These are phyloP conservation scores for Drosophila fulvimacula DNA, from an alignment of 2,888 invertebrate genomes.

Conservation along the genomic window DNA sequence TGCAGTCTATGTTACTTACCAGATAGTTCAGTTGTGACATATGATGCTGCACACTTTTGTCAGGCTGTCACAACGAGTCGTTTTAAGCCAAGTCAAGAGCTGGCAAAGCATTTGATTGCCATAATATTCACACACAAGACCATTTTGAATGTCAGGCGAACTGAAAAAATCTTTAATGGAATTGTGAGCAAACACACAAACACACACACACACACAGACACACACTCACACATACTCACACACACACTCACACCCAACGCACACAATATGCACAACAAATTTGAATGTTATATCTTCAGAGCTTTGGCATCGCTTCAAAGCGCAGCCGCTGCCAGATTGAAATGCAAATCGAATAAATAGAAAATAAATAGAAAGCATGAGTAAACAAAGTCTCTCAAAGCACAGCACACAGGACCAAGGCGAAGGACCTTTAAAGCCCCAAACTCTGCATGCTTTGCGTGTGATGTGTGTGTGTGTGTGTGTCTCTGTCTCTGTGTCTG, in stretches of 20 bases:
- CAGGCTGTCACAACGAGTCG: slow-evolving; percentile 3
- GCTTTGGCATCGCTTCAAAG: slow-evolving; percentile 46
- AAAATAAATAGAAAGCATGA: slow-evolving; percentile 73
- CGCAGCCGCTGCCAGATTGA: slow-evolving; percentile 63
- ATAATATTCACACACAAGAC: slow-evolving; percentile 30
- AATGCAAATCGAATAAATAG: slow-evolving; percentile 80
- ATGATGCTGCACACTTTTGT: slow-evolving; percentile 9
- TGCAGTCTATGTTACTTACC: slow-evolving; percentile 50
- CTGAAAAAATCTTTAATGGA: slow-evolving; percentile 40
- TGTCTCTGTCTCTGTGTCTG: slow-evolving; percentile 40
- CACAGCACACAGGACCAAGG: slow-evolving; percentile 10
- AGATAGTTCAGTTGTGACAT: slow-evolving; percentile 23
- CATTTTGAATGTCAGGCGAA: slow-evolving; percentile 33
- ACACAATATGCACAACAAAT: slow-evolving; percentile 39
- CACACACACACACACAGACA: slow-evolving; percentile 1
- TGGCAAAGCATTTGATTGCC: slow-evolving; percentile 46
- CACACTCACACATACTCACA: slow-evolving; percentile 1
- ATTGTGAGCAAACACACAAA: slow-evolving; percentile 25
- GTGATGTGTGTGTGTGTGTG: slow-evolving; percentile 9
- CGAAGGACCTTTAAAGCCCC: slow-evolving; percentile 55
- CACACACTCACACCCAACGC: background rate
- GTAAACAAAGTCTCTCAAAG: slow-evolving; percentile 60
- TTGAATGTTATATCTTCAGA: slow-evolving; percentile 63
- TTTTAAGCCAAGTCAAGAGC: slow-evolving; percentile 56
- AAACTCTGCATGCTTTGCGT: slow-evolving; percentile 21